Evolutionary conservation across 2,888 invertebrate genomes (phyloP).

Genomic region (Graphium colonna): DNA sequence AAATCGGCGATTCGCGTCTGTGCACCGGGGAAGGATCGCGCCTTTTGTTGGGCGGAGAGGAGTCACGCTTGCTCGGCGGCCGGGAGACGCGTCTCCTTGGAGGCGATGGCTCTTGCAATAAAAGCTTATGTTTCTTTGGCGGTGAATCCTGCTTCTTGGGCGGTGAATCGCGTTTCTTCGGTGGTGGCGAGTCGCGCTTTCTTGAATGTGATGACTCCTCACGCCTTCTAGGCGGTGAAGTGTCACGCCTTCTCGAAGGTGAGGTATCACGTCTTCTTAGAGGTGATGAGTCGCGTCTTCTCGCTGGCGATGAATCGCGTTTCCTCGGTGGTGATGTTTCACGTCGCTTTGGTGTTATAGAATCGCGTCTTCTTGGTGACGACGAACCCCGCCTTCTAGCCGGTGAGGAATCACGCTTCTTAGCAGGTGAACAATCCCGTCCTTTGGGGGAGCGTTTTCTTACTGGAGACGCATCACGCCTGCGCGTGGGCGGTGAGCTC

Average conservation of each 20-base stretch:
- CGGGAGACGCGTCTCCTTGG: background rate
- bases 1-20: constrained; percentile 41
- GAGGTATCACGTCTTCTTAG: background rate
- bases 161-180: background rate
- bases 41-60: background rate
- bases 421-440: background rate
- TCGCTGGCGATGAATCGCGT: constrained; percentile 6
- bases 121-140: background rate
- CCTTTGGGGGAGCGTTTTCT: constrained; percentile 32
- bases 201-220: constrained; percentile 1
- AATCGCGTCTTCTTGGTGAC: background rate
- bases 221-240: background rate
- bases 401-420: background rate
- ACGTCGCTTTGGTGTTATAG: constrained; percentile 2
- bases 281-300: constrained; percentile 32
- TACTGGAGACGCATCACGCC: constrained; percentile 8
- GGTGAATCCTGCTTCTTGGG: background rate
- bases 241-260: background rate
- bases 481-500: constrained; percentile 41
- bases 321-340: constrained; percentile 6
- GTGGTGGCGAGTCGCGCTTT: constrained; percentile 7
- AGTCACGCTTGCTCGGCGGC: background rate
- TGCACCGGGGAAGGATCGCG: background rate
- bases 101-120: background rate
- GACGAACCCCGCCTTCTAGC: constrained; percentile 1